phyloP scores from a whole-genome alignment of 2,113 vertebrate genomes.

The Corvus moneduloides region DNA sequence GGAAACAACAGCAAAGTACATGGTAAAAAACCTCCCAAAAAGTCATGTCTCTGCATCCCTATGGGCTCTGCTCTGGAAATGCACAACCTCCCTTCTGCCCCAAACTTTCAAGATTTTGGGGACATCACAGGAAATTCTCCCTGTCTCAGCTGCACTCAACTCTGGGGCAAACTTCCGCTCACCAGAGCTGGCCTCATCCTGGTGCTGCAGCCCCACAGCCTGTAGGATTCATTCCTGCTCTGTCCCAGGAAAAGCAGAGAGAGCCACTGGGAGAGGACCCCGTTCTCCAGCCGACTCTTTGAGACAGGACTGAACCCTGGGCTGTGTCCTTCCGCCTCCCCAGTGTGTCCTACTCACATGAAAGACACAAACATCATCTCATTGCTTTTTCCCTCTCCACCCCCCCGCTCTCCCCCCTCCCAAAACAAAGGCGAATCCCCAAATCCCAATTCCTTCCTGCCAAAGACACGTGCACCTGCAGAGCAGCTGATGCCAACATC shows the following conservation, averaged over 20 bases:
- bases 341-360: background rate
- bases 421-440: constrained; percentile 28
- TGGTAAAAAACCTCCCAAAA: background rate
- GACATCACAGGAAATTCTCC: background rate
- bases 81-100: background rate
- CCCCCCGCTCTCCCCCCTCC: background rate
- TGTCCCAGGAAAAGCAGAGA: background rate
- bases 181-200: background rate
- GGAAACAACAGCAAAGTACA: background rate
- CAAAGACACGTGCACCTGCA: constrained; percentile 63
- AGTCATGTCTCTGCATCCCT: background rate
- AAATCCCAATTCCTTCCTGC: constrained; percentile 62
- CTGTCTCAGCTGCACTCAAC: background rate
- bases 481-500: constrained; percentile 62
- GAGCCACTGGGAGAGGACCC: background rate
- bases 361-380: background rate
- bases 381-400: background rate
- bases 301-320: accelerated
- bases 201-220: background rate
- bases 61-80: background rate
- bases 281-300: background rate
- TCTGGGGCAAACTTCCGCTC: background rate
- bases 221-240: background rate
- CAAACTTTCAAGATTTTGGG: background rate
- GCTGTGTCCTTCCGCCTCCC: background rate